phyloP scores from a whole-genome alignment of 2,113 vertebrate genomes.

The Solenodon paradoxus region DNA sequence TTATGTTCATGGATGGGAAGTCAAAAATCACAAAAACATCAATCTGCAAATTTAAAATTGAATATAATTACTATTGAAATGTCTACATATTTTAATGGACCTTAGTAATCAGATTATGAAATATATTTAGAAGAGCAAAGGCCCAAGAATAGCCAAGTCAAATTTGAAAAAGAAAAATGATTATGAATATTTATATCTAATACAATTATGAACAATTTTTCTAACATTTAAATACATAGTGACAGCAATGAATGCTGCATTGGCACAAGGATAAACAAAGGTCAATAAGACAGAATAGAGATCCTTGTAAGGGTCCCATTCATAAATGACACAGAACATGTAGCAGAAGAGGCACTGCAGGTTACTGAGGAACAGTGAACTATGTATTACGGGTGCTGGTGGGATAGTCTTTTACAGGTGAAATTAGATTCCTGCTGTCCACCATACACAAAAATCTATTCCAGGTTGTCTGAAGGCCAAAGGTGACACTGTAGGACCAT shows the following conservation, averaged over 20 bases:
- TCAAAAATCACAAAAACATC: background rate
- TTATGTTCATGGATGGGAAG: background rate
- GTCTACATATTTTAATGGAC: background rate
- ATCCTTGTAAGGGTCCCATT: background rate
- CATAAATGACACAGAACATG: background rate
- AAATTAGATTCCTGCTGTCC: background rate
- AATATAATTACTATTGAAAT: background rate
- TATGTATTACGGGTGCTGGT: background rate
- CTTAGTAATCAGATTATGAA: background rate
- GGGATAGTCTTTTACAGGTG: background rate
- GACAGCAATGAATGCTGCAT: background rate
- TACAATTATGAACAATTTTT: too few species aligned
- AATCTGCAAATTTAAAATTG: slow-evolving; percentile 35
- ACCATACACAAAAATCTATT: background rate
- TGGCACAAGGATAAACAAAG: background rate
- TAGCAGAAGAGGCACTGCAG: background rate
- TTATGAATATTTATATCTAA: too few species aligned
- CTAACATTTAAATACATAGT: too few species aligned
- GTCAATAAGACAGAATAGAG: background rate
- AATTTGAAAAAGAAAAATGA: background rate
- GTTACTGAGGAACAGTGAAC: background rate
- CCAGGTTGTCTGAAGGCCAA: background rate
- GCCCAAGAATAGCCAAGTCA: background rate
- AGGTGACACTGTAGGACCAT: background rate
- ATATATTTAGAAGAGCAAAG: background rate